These are phyloP conservation scores for Tethya wilhelma DNA, from an alignment of 37 sponge, comb jelly and placozoan species.

Conservation along the genomic window DNA sequence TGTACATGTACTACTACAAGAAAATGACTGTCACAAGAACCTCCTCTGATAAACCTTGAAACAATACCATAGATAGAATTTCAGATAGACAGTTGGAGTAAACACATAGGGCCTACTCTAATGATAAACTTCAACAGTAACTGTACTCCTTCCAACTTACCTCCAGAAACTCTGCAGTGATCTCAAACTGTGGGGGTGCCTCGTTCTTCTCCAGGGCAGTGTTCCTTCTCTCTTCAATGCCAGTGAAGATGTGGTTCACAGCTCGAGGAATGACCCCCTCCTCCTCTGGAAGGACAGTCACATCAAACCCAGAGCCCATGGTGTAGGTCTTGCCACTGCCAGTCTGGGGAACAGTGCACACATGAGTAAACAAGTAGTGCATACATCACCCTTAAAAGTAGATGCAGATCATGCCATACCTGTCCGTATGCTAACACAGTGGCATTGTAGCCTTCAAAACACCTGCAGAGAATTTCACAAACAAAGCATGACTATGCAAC, in stretches of 20 bases:
- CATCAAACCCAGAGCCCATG: constrained; percentile 97
- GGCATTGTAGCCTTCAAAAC: constrained; percentile 96
- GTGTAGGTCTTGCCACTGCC: constrained; percentile 99
- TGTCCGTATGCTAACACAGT: constrained; percentile 97
- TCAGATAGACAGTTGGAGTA: no score
- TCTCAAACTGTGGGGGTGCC: constrained; percentile 72
- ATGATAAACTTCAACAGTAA: no score
- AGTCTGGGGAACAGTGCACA: constrained; percentile 58
- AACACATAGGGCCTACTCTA: no score
- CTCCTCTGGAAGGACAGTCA: constrained; percentile 67
- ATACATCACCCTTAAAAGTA: background rate
- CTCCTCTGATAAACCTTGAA: no score
- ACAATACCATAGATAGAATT: no score
- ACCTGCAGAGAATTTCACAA: constrained; percentile 43
- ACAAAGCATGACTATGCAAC: background rate
- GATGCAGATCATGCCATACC: constrained; percentile 28
- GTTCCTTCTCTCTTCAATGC: constrained; percentile 50
- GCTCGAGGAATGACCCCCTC: constrained; percentile 94
- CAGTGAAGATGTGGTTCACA: constrained; percentile 80
- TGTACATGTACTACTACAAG: background rate
- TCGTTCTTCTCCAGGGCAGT: constrained; percentile 50
- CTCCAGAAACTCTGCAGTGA: constrained; percentile 90
- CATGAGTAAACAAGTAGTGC: background rate
- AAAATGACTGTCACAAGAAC: no score
- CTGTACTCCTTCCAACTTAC: no score